phyloP scores from a whole-genome alignment of 1,140 invertebrate genomes.

The Camponotus vicinus region DNA sequence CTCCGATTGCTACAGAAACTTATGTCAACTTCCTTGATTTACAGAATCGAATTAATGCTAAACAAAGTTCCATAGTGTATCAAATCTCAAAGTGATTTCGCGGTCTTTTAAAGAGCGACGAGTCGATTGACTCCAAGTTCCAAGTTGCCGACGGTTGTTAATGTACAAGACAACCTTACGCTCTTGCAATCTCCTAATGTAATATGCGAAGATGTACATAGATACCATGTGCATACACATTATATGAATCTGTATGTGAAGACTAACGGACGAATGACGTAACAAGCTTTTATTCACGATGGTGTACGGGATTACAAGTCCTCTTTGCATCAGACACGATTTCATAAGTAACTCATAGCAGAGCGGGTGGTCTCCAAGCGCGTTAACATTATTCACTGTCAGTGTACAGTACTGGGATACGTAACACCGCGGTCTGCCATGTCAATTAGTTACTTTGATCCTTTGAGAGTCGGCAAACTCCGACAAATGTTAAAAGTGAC shows the following conservation, averaged over 20 bases:
- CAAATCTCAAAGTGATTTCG: slow-evolving; percentile 35
- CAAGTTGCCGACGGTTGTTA: slow-evolving; percentile 31
- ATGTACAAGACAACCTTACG: slow-evolving; percentile 27
- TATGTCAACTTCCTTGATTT: slow-evolving; percentile 25
- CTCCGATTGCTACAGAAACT: neutral
- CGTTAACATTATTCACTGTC: slow-evolving; percentile 27
- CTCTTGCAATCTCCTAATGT: neutral
- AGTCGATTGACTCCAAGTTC: neutral
- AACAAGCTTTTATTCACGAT: slow-evolving; percentile 50
- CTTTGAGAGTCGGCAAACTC: neutral
- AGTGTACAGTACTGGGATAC: slow-evolving; percentile 16
- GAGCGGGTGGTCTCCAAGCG: neutral
- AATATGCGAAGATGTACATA: neutral
- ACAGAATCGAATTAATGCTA: slow-evolving; percentile 37
- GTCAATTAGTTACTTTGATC: slow-evolving; percentile 47
- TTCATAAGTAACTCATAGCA: slow-evolving; percentile 48
- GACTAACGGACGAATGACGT: neutral
- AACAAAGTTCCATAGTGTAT: slow-evolving; percentile 25
- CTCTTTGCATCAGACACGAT: slow-evolving; percentile 48
- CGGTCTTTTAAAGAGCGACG: neutral
- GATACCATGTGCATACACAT: neutral
- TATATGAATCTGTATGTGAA: neutral
- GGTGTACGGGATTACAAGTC: slow-evolving; percentile 50
- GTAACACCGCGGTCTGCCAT: slow-evolving; percentile 1
- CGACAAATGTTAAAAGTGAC: slow-evolving; percentile 15